Conservation (phyloP, 2,113 vertebrate genomes). For the Hippocampus barbouri region DNA sequence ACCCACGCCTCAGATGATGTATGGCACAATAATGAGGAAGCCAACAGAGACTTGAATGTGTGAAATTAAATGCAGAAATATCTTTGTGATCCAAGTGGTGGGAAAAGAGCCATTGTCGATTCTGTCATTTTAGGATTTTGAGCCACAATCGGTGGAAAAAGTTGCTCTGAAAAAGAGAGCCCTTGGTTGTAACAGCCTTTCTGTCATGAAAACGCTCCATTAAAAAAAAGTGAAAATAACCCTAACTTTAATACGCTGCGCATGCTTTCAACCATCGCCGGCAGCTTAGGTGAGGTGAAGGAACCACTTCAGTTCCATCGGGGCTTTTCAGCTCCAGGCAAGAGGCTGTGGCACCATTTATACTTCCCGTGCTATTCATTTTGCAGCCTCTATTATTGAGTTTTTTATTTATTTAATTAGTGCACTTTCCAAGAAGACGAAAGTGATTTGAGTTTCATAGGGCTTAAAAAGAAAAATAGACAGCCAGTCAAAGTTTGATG, state of each 20-base stretch:
- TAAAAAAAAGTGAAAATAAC: conserved; percentile 11
- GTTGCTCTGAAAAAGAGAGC: conserved; percentile 29
- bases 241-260: conserved; percentile 11
- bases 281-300: conserved; percentile 30
- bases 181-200: conserved; percentile 28
- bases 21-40: conserved; percentile 25
- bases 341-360: conserved; percentile 41
- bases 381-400: conserved; percentile 43
- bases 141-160: conserved; percentile 34
- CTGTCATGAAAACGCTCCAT: conserved; percentile 16
- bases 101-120: not conserved
- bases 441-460: conserved; percentile 56
- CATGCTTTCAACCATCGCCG: conserved; percentile 27
- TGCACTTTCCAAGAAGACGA: conserved; percentile 66
- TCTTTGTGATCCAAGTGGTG: conserved; percentile 10
- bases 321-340: conserved; percentile 35
- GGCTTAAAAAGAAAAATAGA: conserved; percentile 53
- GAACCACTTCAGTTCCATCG: conserved; percentile 43
- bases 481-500: conserved; percentile 61
- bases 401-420: conserved; percentile 57
- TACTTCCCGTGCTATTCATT: conserved; percentile 50
- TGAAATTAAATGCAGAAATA: conserved; percentile 20
- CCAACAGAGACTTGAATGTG: conserved; percentile 15
- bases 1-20: conserved; percentile 46
- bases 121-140: conserved; percentile 21